Base-by-base conservation (phyloP, 2,888 invertebrate genomes). In the Nomada hirtipes region DNA sequence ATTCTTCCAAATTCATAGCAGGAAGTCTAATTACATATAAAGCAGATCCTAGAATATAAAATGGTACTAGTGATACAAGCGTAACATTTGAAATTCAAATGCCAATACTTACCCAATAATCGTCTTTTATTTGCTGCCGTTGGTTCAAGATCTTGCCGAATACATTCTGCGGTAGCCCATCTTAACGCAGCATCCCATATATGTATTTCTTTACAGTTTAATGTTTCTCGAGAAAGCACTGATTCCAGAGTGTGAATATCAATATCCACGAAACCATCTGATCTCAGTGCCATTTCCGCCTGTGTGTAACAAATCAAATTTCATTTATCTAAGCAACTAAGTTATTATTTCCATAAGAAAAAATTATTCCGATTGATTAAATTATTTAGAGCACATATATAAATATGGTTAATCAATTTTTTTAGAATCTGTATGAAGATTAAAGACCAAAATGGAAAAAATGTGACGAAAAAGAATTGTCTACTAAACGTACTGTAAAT, bases 261-360 rank as follows among this genome's bases (percentile, higher is more conserved):
- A 92, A 99, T 98, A 93, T 99, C 99, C 86, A 98, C 97, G 95
- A 99, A 99, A 88, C 98, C 98, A 92, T 99, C 99, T 0, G 98
- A 98, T 88, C 97, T 97, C 89, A 99, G 96, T 77, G 99, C 98
- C 97, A 99, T 98, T 95, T 98, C 98, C 92, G 99, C 98, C 97
- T 98, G 95, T 78, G 57, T 26, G 0, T 47, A 13, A 57, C 0
- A 53, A 20, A 93, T 93, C 91, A 87, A 86, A 89, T 83, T 57
- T 63, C 42, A 59, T 67, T 78, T 65, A 60, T 72, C 44, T 42
- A 55, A 18, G 65, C 1, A 20, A 50, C 15, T 59, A 52, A 61
- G 55, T 18, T 52, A 11, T 20, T 18, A 68, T n/a, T 42, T 69
- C 53, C 18, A 23, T 18, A 44, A 47, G 18, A 50, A 36, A 47